These are phyloP conservation scores for Geotria australis DNA, from an alignment of 2,797 vertebrate species.

Conservation along the genomic window DNA sequence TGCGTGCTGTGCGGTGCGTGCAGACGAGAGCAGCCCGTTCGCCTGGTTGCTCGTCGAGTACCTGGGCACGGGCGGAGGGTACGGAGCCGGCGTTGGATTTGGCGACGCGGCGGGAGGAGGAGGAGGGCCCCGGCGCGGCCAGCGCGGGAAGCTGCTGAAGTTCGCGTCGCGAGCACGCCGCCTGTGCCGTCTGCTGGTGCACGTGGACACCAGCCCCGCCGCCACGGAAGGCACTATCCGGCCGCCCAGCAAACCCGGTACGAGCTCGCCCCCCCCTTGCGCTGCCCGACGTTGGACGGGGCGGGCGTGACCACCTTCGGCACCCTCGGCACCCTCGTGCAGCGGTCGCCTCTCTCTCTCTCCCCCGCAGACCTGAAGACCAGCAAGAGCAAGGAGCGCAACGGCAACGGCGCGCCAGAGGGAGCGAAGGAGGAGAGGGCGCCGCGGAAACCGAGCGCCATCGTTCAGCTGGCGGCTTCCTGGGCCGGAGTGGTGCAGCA, in stretches of 20 bases:
- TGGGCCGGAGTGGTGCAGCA: not conserved
- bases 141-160: not conserved
- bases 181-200: conserved; percentile 48
- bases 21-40: too few species aligned
- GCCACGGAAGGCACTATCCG: conserved; percentile 3
- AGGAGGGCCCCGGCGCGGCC: conserved; percentile 2
- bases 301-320: too few species aligned
- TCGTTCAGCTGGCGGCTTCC: not conserved
- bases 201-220: conserved; percentile 27
- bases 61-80: too few species aligned
- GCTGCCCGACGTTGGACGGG: too few species aligned
- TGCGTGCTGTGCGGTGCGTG: too few species aligned
- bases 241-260: not conserved
- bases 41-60: too few species aligned
- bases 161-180: conserved; percentile 23
- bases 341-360: not conserved
- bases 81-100: too few species aligned
- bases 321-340: not conserved
- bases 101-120: conserved; percentile 23
- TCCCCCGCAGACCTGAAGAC: not conserved
- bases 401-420: not conserved
- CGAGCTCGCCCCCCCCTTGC: too few species aligned
- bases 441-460: not conserved
- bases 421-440: not conserved
- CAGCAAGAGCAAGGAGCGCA: not conserved